A percentile compares a stretch with the other conserved stretches of the same genome.
Conservation (phyloP, 2,797 vertebrate genomes). For the Myotis pilosus region DNA sequence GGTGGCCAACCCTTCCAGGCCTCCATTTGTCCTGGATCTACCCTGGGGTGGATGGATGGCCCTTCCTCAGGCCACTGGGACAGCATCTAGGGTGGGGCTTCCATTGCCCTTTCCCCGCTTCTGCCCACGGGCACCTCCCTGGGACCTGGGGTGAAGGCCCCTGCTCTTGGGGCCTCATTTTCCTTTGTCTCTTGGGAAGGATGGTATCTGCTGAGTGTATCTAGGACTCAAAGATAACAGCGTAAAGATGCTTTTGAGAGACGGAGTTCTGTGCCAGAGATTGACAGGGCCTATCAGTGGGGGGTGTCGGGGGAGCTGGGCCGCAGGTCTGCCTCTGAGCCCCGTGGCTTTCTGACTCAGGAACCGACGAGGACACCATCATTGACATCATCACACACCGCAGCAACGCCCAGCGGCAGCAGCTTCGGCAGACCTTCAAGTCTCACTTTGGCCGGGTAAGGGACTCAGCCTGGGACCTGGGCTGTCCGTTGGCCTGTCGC, state of each 20-base stretch:
- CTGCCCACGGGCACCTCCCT: not conserved
- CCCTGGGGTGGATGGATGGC: too few species aligned
- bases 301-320: not conserved
- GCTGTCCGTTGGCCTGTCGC: not conserved
- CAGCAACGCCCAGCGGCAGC: slow-evolving; percentile 94
- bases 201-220: rapidly evolving
- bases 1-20: not conserved
- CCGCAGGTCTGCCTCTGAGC: not conserved
- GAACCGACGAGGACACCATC: slow-evolving; percentile 94
- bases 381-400: slow-evolving; percentile 92
- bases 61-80: not conserved
- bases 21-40: not conserved
- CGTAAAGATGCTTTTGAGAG: not conserved
- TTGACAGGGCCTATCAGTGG: not conserved
- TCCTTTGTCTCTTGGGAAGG: not conserved
- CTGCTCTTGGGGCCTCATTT: not conserved
- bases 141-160: not conserved
- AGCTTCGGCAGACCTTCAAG: slow-evolving; percentile 94
- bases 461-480: not conserved
- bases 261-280: not conserved
- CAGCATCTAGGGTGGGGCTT: not conserved
- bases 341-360: slow-evolving; percentile 79
- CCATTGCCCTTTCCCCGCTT: not conserved
- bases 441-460: slow-evolving; percentile 94
- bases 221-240: not conserved